phyloP scores from a whole-genome alignment of 2,113 vertebrate species.

The Cyanistes caeruleus region DNA sequence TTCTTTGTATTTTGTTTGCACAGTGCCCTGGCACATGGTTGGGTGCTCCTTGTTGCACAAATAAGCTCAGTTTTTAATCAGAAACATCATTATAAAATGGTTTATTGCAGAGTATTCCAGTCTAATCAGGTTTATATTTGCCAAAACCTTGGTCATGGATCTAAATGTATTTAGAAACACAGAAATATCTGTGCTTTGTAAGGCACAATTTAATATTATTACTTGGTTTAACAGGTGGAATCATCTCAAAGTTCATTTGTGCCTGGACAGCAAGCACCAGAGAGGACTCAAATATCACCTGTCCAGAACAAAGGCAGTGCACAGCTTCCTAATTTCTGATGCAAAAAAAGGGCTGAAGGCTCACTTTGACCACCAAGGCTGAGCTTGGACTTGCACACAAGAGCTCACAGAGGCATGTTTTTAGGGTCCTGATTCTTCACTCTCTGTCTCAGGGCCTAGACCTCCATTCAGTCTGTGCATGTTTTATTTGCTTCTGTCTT shows the following conservation, averaged over 20 bases:
- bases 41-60: neutral
- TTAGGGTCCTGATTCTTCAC: neutral
- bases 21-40: neutral
- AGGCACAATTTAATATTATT: neutral
- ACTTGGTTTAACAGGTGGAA: neutral
- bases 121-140: neutral
- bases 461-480: neutral
- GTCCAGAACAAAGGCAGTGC: neutral
- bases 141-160: neutral
- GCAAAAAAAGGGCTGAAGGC: neutral
- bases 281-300: neutral
- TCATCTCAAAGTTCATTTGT: neutral
- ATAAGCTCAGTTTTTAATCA: neutral
- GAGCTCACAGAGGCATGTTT: fast-evolving
- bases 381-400: neutral
- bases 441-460: neutral
- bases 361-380: fast-evolving
- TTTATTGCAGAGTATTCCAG: neutral
- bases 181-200: neutral
- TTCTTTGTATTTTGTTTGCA: neutral
- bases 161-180: neutral
- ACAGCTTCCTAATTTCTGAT: neutral
- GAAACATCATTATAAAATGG: neutral
- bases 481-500: neutral
- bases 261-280: neutral